Base-by-base conservation (phyloP, 1,140 invertebrate species). In the Drosophila elegans region DNA sequence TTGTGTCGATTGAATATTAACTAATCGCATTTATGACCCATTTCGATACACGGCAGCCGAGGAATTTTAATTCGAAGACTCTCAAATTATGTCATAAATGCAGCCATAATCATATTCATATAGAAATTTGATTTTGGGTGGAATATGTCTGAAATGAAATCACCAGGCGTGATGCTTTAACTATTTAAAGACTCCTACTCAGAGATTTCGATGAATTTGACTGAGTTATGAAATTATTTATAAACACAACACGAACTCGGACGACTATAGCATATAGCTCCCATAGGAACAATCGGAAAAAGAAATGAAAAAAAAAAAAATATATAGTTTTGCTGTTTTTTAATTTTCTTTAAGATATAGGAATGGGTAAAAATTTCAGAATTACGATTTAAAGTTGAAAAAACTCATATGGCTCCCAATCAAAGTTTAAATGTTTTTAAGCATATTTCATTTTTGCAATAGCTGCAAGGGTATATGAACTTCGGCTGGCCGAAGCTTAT, bases 171-270 rank as follows among this genome's bases (percentile, higher is more conserved):
- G 64, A 57, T 51, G 7, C 25, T 39, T 25, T 2, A 2, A 25
- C 54, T 73, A 73, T 72, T 72, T 60, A 27, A 73, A 73, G 69
- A 71, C 11, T 16, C 32, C 34, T 41, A 73, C 29, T 73, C 68
- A 54, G 6, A 41, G 13, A 36, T 56, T 56, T 13, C 2, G 5
- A 9, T 39, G 11, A 7, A 32, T 12, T 27, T 60, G 0, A 2
- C 5, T 45, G 32, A 54, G 41, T 9, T 61, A 10, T 42, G 4
- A 12, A 27, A 21, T 21, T 7, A 52, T 36, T 52, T 2, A 36
- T 45, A 45, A 38, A 32, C 1, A 2, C 0, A 42, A 42, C n/a
- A 42, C 39, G n/a, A 42, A 42, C 16, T 21, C 16, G 16, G 16
- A 21, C 16, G 16, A 21, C 16, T 21, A 21, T 21, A 21, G 16